Percentiles rank a stretch among this genome's conserved stretches.
phyloP scores from a whole-genome alignment of 2,888 invertebrate species.

The Machimus atricapillus region DNA sequence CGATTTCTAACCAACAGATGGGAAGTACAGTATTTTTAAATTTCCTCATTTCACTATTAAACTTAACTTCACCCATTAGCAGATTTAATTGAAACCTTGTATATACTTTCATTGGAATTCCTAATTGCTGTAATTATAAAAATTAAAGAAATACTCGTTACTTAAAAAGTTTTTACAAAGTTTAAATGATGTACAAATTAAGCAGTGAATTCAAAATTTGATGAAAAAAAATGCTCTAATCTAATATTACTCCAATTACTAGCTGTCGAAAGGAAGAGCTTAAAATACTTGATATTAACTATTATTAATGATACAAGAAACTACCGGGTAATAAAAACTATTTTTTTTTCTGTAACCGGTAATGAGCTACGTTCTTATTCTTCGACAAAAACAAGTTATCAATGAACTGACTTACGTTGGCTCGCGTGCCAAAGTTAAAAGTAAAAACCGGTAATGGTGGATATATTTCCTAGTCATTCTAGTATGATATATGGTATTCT shows the following conservation, averaged over 20 bases:
- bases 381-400: background rate
- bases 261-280: background rate
- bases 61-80: conserved; percentile 69
- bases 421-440: background rate
- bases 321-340: background rate
- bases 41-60: conserved; percentile 67
- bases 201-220: background rate
- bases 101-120: conserved; percentile 70
- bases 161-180: background rate
- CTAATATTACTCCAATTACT: background rate
- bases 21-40: conserved; percentile 74
- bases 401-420: background rate
- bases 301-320: background rate
- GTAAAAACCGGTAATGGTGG: background rate
- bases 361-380: background rate
- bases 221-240: background rate
- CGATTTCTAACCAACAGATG: conserved; percentile 75
- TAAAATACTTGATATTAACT: background rate
- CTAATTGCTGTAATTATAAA: conserved; percentile 65
- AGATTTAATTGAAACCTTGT: conserved; percentile 78
- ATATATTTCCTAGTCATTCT: background rate
- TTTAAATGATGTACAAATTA: background rate
- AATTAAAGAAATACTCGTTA: conserved; percentile 3
- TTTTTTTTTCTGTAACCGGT: background rate
- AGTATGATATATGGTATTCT: background rate